Conservation (phyloP, 2,888 invertebrate species). For the Tiliacea aurago region DNA sequence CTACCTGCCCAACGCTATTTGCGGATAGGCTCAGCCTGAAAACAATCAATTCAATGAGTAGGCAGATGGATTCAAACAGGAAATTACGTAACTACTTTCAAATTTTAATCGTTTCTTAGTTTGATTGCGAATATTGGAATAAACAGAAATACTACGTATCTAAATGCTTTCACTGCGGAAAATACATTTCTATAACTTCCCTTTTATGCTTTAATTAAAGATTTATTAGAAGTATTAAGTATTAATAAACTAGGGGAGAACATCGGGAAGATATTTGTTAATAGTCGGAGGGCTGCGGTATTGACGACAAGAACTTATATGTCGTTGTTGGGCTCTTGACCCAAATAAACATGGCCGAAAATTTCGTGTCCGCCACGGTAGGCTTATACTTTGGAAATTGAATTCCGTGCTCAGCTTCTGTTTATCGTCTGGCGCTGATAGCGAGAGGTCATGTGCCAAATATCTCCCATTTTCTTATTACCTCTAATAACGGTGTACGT, state of each 20-base stretch:
- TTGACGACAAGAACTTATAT: conserved; percentile 82
- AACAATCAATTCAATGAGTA: conserved; percentile 26
- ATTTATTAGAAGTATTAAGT: conserved; percentile 51
- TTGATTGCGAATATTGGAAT: not conserved
- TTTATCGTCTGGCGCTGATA: conserved; percentile 72
- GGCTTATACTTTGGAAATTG: conserved; percentile 81
- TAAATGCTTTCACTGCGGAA: not conserved
- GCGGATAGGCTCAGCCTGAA: conserved; percentile 7
- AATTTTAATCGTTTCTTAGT: not conserved
- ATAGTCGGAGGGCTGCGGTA: conserved; percentile 70
- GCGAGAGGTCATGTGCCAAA: conserved; percentile 69
- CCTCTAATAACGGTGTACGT: conserved; percentile 51
- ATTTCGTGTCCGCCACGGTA: conserved; percentile 80
- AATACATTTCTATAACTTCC: conserved; percentile 2
- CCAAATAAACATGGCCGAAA: conserved; percentile 82
- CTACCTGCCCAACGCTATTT: conserved; percentile 33
- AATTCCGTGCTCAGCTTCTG: conserved; percentile 75
- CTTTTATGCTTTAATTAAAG: conserved; percentile 42
- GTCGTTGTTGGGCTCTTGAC: conserved; percentile 77
- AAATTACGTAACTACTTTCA: conserved; percentile 17
- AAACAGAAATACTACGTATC: not conserved
- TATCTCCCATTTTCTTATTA: conserved; percentile 67
- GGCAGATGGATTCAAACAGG: not conserved
- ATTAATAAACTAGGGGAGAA: conserved; percentile 58
- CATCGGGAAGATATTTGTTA: conserved; percentile 67